A percentile compares a stretch with the other conserved stretches of the same genome.
Evolutionary conservation across 2,797 vertebrate species (phyloP).

Genomic region (Aldrovandia affinis): DNA sequence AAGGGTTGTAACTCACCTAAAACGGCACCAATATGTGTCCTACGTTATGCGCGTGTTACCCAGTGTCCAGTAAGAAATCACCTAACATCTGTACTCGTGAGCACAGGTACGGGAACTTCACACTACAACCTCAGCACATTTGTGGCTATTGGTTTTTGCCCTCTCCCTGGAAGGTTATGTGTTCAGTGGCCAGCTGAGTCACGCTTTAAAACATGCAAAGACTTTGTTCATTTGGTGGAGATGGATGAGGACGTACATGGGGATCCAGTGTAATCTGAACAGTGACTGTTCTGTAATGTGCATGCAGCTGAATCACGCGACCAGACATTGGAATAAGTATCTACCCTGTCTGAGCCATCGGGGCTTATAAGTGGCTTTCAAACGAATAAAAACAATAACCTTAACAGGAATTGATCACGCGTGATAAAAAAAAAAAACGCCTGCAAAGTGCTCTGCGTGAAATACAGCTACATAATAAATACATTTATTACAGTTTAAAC

Average conservation of each 20-base stretch:
- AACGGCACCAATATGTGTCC: neutral
- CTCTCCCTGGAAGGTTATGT: neutral
- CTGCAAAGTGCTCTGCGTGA: conserved; percentile 21
- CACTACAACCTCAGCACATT: too few relatives aligned
- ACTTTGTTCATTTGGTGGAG: neutral
- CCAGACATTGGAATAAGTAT: neutral
- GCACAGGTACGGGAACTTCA: too few relatives aligned
- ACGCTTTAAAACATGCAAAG: neutral
- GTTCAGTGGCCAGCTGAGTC: neutral
- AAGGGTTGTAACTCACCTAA: neutral
- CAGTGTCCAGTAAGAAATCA: neutral
- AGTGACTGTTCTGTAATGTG: neutral
- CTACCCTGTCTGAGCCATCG: neutral
- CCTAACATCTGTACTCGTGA: neutral
- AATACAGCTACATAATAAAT: conserved; percentile 27
- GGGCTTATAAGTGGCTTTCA: neutral
- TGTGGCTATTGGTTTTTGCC: neutral
- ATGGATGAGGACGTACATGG: neutral
- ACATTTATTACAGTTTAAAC: conserved; percentile 35
- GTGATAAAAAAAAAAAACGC: conserved; percentile 10
- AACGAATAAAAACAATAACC: conserved; percentile 8
- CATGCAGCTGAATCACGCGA: neutral
- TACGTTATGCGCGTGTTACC: neutral
- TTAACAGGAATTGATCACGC: conserved; percentile 15
- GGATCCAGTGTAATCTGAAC: neutral